These are phyloP conservation scores for Mesaphorura yosii DNA, from an alignment of 1,140 invertebrate genomes.

Conservation along the genomic window DNA sequence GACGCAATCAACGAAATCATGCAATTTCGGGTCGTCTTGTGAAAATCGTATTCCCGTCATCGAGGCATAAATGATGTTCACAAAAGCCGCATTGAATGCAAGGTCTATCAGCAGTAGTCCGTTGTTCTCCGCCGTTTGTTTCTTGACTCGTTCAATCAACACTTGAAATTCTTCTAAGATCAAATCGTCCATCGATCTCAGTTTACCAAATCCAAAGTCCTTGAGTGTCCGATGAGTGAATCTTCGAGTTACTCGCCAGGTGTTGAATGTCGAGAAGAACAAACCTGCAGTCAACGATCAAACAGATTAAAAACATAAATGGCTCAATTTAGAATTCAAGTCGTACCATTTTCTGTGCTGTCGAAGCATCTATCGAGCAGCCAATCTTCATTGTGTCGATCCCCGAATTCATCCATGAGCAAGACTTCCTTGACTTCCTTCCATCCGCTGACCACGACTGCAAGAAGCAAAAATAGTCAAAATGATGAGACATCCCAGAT, in stretches of 20 bases:
- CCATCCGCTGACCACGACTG: neutral
- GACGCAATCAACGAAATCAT: neutral
- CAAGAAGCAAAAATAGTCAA: neutral
- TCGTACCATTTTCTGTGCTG: neutral
- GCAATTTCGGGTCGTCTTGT: neutral
- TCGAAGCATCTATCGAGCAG: neutral
- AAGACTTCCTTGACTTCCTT: neutral
- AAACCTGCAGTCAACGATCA: neutral
- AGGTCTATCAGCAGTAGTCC: neutral
- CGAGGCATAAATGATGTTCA: neutral
- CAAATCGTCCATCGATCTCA: neutral
- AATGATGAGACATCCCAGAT: neutral
- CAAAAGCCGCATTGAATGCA: neutral
- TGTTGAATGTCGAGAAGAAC: neutral
- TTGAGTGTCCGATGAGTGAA: neutral
- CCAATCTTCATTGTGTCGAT: neutral
- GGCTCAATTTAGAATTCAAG: neutral
- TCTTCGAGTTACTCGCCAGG: neutral
- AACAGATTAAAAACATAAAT: neutral
- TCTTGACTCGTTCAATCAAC: neutral
- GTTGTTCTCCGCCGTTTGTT: neutral
- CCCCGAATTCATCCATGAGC: neutral
- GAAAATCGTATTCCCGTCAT: neutral
- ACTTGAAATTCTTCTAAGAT: neutral
- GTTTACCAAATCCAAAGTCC: neutral